Evolutionary conservation across 2,888 invertebrate genomes (phyloP).

Genomic region (Glyphotaelius pellucidus): DNA sequence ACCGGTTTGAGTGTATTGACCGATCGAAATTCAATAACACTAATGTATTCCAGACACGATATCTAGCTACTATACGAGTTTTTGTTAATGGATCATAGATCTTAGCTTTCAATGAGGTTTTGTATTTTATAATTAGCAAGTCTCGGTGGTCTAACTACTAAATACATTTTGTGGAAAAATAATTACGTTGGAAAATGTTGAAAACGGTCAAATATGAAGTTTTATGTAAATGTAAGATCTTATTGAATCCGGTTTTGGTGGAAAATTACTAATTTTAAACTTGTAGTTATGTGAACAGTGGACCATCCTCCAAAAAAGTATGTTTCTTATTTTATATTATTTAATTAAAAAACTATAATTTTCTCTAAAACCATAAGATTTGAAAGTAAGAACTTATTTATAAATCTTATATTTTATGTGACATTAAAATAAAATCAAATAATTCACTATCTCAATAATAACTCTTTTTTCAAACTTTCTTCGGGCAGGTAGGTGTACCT

Average conservation of each 20-base stretch:
- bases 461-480: too few relatives aligned
- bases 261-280: neutral
- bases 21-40: neutral
- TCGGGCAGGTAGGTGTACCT: too few relatives aligned
- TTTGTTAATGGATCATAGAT: neutral
- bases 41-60: neutral
- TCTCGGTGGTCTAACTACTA: neutral
- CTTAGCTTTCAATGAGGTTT: neutral
- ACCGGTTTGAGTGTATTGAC: conserved; percentile 34
- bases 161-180: neutral
- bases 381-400: too few relatives aligned
- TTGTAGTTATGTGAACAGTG: too few relatives aligned
- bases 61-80: neutral
- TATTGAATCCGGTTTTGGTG: neutral
- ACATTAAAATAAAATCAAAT: too few relatives aligned
- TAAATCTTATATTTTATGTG: too few relatives aligned
- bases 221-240: neutral
- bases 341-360: too few relatives aligned
- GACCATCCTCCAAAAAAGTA: too few relatives aligned
- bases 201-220: neutral
- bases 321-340: too few relatives aligned
- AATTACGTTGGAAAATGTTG: neutral
- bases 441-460: too few relatives aligned
- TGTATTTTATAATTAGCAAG: neutral
- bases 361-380: too few relatives aligned